Evolutionary conservation across 2,797 vertebrate genomes (phyloP).

Genomic region (Platyrinchus mystaceus): DNA sequence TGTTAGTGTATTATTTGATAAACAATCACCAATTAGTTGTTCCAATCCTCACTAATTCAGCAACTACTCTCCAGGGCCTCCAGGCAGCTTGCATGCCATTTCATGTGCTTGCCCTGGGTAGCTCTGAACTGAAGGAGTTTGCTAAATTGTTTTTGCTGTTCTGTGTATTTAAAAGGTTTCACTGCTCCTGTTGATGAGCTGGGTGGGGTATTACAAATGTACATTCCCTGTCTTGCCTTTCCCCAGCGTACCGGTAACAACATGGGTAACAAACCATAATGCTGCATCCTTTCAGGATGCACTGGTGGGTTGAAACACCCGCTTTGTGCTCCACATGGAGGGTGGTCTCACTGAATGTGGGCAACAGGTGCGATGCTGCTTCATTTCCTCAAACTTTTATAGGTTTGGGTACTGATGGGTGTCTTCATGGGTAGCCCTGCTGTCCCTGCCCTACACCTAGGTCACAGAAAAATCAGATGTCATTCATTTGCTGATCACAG

Average conservation of each 20-base stretch:
- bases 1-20: conserved; percentile 50
- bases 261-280: background rate
- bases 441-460: background rate
- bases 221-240: background rate
- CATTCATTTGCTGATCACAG: background rate
- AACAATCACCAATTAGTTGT: conserved; percentile 56
- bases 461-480: background rate
- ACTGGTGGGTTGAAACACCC: background rate
- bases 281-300: background rate
- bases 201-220: conserved; percentile 1
- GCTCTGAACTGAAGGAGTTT: conserved; percentile 46
- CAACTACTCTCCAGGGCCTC: conserved; percentile 40
- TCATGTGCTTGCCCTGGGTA: conserved; percentile 35
- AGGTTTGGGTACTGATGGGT: background rate
- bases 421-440: background rate
- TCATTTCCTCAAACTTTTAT: background rate
- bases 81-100: conserved; percentile 22
- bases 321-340: background rate
- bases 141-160: conserved; percentile 56
- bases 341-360: background rate
- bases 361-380: background rate
- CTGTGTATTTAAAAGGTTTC: conserved; percentile 49
- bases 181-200: conserved; percentile 2
- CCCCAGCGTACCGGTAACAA: background rate
- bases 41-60: conserved; percentile 37